Conservation (phyloP, 2,113 vertebrate genomes). For the Tonatia bakeri region DNA sequence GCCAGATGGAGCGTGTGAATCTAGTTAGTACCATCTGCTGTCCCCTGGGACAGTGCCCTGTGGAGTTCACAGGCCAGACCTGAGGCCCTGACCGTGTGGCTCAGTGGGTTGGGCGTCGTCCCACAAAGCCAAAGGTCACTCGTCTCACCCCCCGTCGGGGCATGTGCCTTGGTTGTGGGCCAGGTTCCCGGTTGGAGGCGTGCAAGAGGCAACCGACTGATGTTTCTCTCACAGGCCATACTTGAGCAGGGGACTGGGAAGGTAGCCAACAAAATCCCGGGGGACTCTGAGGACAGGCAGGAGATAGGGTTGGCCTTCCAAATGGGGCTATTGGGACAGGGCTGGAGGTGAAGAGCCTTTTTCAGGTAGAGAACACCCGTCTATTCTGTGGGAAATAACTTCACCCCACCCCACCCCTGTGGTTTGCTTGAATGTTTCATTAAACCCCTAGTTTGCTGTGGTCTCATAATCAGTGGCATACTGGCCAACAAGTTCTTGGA, state of each 20-base stretch:
- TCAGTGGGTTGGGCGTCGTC: too few species aligned
- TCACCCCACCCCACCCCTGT: accelerated
- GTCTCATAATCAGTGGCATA: neutral
- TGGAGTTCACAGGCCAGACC: neutral
- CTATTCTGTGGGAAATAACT: neutral
- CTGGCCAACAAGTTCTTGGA: neutral
- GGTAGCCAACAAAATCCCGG: neutral
- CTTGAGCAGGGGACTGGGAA: neutral
- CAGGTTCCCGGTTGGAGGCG: too few species aligned
- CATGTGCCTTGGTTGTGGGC: too few species aligned
- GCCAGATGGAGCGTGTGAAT: neutral
- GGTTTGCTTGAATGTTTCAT: neutral
- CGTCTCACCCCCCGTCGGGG: too few species aligned
- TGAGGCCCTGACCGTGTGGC: neutral
- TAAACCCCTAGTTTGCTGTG: neutral
- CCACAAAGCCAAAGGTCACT: too few species aligned
- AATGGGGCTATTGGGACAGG: neutral
- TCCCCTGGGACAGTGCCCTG: accelerated
- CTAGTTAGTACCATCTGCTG: slow-evolving; percentile 40
- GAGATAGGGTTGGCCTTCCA: neutral
- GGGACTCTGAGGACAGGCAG: neutral
- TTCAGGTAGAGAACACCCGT: neutral
- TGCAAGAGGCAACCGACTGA: too few species aligned
- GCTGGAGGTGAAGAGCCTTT: neutral
- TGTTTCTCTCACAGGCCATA: too few species aligned